These are phyloP conservation scores for Callinectes sapidus DNA, from an alignment of 2,888 invertebrate genomes.

Conservation along the genomic window DNA sequence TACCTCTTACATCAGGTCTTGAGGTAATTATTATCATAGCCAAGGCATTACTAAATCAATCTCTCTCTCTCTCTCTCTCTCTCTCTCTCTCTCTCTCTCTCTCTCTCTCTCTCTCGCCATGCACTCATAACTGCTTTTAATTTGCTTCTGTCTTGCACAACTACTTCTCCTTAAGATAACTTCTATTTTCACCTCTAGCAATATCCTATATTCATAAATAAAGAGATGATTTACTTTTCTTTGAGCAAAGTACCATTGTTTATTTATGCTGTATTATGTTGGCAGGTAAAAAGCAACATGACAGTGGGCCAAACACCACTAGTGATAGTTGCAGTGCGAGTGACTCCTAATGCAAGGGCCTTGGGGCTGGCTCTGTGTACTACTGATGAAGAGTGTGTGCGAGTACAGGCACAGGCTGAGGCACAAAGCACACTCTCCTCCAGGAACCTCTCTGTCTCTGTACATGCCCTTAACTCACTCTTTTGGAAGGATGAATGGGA, in stretches of 20 bases:
- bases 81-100: background rate
- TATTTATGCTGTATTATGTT: background rate
- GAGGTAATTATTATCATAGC: constrained; percentile 37
- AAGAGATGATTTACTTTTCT: background rate
- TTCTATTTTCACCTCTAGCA: background rate
- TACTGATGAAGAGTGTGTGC: constrained; percentile 59
- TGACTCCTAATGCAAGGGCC: constrained; percentile 39
- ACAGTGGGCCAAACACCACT: constrained; percentile 60
- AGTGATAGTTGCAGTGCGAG: constrained; percentile 46
- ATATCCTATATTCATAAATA: background rate
- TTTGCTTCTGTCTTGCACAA: no score
- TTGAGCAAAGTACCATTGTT: background rate
- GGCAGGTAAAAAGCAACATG: constrained; percentile 63
- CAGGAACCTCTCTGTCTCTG: constrained; percentile 52
- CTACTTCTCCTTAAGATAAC: no score
- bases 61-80: background rate
- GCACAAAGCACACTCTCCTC: constrained; percentile 49
- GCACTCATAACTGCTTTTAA: no score
- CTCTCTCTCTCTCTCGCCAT: background rate
- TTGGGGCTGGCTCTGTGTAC: constrained; percentile 53
- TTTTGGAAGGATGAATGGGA: constrained; percentile 53
- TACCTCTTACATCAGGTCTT: constrained; percentile 42
- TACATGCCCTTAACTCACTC: constrained; percentile 63
- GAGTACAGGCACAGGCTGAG: constrained; percentile 43
- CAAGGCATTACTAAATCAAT: background rate